Evolutionary conservation across 2,797 vertebrate species (phyloP), one percentile per base, ranked within the genome.

Genomic region (Bradypodion pumilum): DNA sequence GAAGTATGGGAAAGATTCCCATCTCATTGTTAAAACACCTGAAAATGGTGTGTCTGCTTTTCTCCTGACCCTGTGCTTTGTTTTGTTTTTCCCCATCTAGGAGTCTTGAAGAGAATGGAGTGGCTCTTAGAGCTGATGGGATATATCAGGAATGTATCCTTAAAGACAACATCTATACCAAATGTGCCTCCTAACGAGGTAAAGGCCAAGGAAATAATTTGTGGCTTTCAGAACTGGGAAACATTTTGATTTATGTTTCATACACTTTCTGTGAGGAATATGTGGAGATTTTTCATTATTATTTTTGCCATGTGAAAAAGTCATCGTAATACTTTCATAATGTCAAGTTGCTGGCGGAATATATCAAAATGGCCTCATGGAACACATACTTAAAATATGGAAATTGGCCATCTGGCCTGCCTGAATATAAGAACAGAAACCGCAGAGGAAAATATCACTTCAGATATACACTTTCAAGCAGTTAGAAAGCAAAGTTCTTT

Each of bases 101-200:
- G 97, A 2, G 96, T 99, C 25, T 78, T 95, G 59, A 98, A 97
- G 88, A 96, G 98, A 90, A 94, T 97, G 96, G 97, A 99, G 78
- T 99, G 98, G 98, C 96, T 99, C 19, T 94, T 99, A 91, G 97
- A 99, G 89, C 92, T 99, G 81, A 99, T 99, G 97, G 97, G 98
- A 79, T 97, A 97, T 87, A 97, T 98, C 74, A 95, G 97, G 89
- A 99, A 97, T n/a, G 82, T 97, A 32, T 96, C 96, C 0, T 96
- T 97, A 27, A 96, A 96, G 52, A 92, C 96, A 46, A 86, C 90
- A 1, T 0, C 94, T 0, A 72, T 96, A 82, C 46, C 93, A 35
- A 96, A 94, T 78, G 89, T 91, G 75, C 75, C 94, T 88, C 83
- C 92, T 46, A 94, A 93, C 81, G 89, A 96, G 98, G 98, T 99